Evolutionary conservation across 2,888 invertebrate species (phyloP).

Genomic region (Ennomos erosarius): DNA sequence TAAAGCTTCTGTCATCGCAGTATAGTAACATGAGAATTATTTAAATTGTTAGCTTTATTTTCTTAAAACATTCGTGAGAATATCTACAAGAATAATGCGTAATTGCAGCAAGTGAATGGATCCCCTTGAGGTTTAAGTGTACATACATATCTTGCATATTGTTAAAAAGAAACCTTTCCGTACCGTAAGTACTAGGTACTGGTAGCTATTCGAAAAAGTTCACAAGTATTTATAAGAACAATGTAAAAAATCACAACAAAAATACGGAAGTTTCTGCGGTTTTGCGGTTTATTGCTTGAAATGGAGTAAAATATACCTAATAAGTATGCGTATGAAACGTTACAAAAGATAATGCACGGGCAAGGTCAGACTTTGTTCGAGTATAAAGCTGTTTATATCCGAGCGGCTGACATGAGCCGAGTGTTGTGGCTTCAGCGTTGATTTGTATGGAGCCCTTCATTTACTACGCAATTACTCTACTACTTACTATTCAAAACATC

Average conservation of each 20-base stretch:
- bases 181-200: conserved; percentile 13
- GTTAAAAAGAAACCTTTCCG: conserved; percentile 24
- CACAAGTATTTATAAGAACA: conserved; percentile 41
- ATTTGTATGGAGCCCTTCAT: conserved; percentile 24
- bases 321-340: conserved; percentile 45
- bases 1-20: too few species aligned
- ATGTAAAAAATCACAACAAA: conserved; percentile 69
- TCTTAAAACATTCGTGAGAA: conserved; percentile 39
- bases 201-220: conserved; percentile 37
- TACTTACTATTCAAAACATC: conserved; percentile 21
- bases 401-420: conserved; percentile 17
- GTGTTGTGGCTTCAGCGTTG: conserved; percentile 16
- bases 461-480: conserved; percentile 24
- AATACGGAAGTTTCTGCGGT: conserved; percentile 67
- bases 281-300: conserved; percentile 63
- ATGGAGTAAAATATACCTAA: conserved; percentile 47
- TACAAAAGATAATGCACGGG: conserved; percentile 45
- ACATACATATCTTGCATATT: conserved; percentile 17
- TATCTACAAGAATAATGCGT: conserved; percentile 34
- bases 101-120: conserved; percentile 35
- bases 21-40: conserved; percentile 10
- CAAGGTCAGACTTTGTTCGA: conserved; percentile 44
- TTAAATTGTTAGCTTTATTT: conserved; percentile 15
- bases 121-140: conserved; percentile 27
- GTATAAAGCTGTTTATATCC: conserved; percentile 29